Base-by-base conservation (phyloP, 1,140 invertebrate genomes). In the Drosophila neocordata region DNA sequence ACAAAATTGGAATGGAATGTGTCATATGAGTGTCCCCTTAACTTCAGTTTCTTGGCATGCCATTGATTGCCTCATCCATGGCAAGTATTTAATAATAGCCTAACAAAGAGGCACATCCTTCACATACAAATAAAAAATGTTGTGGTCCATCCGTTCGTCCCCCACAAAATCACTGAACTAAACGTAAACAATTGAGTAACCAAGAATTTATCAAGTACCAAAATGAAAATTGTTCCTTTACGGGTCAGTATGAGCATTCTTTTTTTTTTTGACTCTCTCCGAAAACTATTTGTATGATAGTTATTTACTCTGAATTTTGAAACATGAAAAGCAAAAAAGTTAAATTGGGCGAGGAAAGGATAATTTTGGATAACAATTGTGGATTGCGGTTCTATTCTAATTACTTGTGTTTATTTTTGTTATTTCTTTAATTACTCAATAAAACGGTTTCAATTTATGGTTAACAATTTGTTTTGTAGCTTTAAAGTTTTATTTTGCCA, bases 1-100 rank as follows among this genome's bases (percentile, higher is more conserved):
- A 15, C 3, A 8, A 18, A 8, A 44, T 44, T 44, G 41, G 41
- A 18, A 44, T 48, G 41, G 41, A 20, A 20, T 48, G 41, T 48
- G 41, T 48, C 41, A 48, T 48, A 48, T 48, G 41, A 48, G 41
- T 48, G 41, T 48, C 41, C 41, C 9, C 41, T 48, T 48, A 3
- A 48, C 15, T 48, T 48, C 41, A 48, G 18, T 48, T 31, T 48
- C 41, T 48, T 48, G 41, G 41, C 41, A 48, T 48, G 41, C 18
- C 41, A 12, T 48, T 48, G 41, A 48, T 48, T 48, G 41, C 41
- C 41, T 48, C 41, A 48, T 48, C 41, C 41, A 48, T 48, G 41
- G 18, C 15, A 18, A 48, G 41, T 48, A 48, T 48, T 48, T 48
- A 48, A 48, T 48, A 48, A 48, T 48, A 18, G 41, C 41, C 41